Conservation (phyloP, 1,140 invertebrate species). For the Hylaeus anthracinus region DNA sequence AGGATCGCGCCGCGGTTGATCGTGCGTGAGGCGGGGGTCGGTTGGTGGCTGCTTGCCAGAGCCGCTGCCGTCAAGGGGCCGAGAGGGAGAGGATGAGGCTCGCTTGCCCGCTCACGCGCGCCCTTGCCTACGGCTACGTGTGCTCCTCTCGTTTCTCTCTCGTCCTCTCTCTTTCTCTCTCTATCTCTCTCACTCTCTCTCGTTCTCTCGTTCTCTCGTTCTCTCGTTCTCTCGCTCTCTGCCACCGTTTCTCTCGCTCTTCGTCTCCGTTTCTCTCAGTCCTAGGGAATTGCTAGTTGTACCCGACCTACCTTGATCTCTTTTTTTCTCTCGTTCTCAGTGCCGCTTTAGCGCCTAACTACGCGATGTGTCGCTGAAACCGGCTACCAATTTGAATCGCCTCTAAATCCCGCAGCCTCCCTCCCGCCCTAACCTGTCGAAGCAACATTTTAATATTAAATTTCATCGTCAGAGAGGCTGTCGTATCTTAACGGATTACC, state of each 20-base stretch:
- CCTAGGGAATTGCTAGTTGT: conserved; percentile 23
- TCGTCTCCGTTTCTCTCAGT: conserved; percentile 25
- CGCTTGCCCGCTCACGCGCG: conserved; percentile 75
- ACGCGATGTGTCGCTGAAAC: conserved; percentile 53
- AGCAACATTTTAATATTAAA: background rate
- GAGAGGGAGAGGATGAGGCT: conserved; percentile 54
- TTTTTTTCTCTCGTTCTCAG: conserved; percentile 38
- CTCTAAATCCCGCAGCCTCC: conserved; percentile 8
- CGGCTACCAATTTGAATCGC: conserved; percentile 55
- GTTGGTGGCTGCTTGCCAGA: conserved; percentile 49
- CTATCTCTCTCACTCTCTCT: conserved; percentile 17
- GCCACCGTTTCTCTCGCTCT: conserved; percentile 25
- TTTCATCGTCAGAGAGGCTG: background rate
- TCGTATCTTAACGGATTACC: too few species aligned
- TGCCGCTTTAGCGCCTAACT: conserved; percentile 55
- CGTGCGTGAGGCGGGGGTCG: conserved; percentile 62
- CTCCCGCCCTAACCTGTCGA: background rate
- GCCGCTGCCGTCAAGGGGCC: conserved; percentile 51
- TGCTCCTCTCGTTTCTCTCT: conserved; percentile 37
- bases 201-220: background rate
- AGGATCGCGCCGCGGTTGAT: conserved; percentile 67
- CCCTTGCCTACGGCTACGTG: conserved; percentile 74
- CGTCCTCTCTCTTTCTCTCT: conserved; percentile 2
- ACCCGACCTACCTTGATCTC: conserved; percentile 45
- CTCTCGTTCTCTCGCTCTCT: conserved; percentile 20